Evolutionary conservation across 2,797 vertebrate genomes (phyloP), one percentile per base, ranked within the genome.

Genomic region (Ptychadena robeensis): DNA sequence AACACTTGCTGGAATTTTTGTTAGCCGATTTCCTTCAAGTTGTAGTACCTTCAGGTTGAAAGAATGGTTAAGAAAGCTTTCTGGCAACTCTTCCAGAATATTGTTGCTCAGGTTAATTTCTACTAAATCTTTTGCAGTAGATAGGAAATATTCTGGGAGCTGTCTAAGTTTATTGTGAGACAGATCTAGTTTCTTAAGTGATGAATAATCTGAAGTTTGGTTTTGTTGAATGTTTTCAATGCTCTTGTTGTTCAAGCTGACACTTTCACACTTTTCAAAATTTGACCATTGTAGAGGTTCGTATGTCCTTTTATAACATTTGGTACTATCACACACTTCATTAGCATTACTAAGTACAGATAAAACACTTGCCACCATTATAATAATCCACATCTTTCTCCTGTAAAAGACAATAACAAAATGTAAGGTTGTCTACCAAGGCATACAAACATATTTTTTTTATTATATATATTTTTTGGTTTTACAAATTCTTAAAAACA

Each of bases 91-190:
- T 2, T 0, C 53, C 0, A 93, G 83, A 5, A 0, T 2, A 0
- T 89, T 93, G 4, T 59, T n/a, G 1, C 85, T 82, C 65, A 92
- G 86, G 12, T 38, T 61, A 0, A 92, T 72, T 0, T 0, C 2
- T 68, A 3, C 12, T 3, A 88, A 38, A 0, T 1, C 2, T 28
- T 0, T 0, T 0, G 86, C 86, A 0, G 0, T 32, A 40, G 61
- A 18, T 4, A 88, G 85, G 83, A 88, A 86, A 4, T 65, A 2
- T 1, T 18, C 3, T 0, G 87, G 84, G 14, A 89, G 85, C 9
- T 8, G 7, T 77, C 0, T 44, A 18, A 87, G 61, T 3, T 0
- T 5, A 57, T 89, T 88, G 61, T 83, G 0, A 0, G 87, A 86
- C 64, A 90, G 28, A 63, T 89, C 86, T n/a, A 85, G 31, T 15